phyloP scores from a whole-genome alignment of 2,888 invertebrate species.

The Tipula vernalis region DNA sequence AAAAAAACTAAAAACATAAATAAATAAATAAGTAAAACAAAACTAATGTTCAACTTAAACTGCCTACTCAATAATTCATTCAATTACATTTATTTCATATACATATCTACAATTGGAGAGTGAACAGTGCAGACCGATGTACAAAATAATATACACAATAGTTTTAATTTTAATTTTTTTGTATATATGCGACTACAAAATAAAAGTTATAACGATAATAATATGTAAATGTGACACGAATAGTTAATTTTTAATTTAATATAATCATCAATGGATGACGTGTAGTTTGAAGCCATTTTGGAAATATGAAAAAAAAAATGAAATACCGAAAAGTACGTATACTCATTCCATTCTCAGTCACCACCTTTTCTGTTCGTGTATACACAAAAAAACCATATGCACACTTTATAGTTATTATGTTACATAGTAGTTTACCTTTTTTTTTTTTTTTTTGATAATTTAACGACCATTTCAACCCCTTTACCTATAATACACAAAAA shows the following conservation, averaged over 20 bases:
- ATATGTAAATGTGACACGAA: constrained; percentile 4
- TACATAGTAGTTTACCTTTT: not conserved
- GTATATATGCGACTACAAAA: not conserved
- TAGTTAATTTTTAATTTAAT: not conserved
- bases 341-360: not conserved
- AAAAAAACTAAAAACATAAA: not conserved
- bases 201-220: not conserved
- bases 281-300: not conserved
- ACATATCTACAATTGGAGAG: not conserved
- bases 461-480: not conserved
- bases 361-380: not conserved
- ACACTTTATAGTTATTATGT: not conserved
- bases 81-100: not conserved
- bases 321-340: not conserved
- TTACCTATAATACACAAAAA: not conserved
- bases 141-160: not conserved
- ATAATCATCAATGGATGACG: constrained; percentile 4
- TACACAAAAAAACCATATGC: not conserved
- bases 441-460: not conserved
- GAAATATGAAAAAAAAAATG: not conserved
- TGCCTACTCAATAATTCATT: not conserved
- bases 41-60: constrained; percentile 4
- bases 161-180: not conserved
- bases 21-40: constrained; percentile 4
- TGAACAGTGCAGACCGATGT: not conserved